phyloP scores from a whole-genome alignment of 2,888 invertebrate species.

The Plemyria rubiginata region DNA sequence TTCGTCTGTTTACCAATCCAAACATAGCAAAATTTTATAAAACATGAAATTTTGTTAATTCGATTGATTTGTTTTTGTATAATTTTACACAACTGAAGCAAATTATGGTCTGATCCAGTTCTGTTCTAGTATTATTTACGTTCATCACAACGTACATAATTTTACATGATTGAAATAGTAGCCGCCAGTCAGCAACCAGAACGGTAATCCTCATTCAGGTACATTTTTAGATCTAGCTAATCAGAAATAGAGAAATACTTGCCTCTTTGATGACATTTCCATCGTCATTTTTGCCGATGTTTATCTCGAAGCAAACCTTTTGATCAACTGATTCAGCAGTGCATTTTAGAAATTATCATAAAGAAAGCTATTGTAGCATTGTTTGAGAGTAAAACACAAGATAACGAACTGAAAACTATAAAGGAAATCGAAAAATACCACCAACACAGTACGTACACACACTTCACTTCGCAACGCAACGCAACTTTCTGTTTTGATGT shows the following conservation, averaged over 20 bases:
- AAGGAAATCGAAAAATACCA: slow-evolving; percentile 42
- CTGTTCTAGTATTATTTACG: slow-evolving; percentile 2
- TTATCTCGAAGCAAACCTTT: slow-evolving; percentile 51
- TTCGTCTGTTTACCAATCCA: slow-evolving; percentile 15
- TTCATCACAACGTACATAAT: background rate
- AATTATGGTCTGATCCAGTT: slow-evolving; percentile 2
- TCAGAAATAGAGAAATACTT: slow-evolving; percentile 48
- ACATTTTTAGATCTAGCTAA: slow-evolving; percentile 7
- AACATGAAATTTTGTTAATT: slow-evolving; percentile 6
- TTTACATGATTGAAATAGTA: slow-evolving; percentile 31
- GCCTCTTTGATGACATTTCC: slow-evolving; percentile 82
- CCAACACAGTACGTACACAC: slow-evolving; percentile 44
- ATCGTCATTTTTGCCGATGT: slow-evolving; percentile 73
- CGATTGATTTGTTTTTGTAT: slow-evolving; percentile 7
- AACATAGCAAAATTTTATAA: background rate
- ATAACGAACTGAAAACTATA: slow-evolving; percentile 35
- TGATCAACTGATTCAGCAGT: slow-evolving; percentile 53
- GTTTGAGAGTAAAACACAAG: slow-evolving; percentile 14
- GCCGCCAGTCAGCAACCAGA: slow-evolving; percentile 21
- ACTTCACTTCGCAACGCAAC: slow-evolving; percentile 36
- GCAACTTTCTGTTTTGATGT: slow-evolving; percentile 36
- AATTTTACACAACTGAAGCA: slow-evolving; percentile 1
- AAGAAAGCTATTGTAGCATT: slow-evolving; percentile 19
- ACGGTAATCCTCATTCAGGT: slow-evolving; percentile 22
- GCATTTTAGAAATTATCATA: slow-evolving; percentile 49